These are phyloP conservation scores for Synchiropus splendidus DNA, from an alignment of 2,113 vertebrate genomes.

Conservation along the genomic window DNA sequence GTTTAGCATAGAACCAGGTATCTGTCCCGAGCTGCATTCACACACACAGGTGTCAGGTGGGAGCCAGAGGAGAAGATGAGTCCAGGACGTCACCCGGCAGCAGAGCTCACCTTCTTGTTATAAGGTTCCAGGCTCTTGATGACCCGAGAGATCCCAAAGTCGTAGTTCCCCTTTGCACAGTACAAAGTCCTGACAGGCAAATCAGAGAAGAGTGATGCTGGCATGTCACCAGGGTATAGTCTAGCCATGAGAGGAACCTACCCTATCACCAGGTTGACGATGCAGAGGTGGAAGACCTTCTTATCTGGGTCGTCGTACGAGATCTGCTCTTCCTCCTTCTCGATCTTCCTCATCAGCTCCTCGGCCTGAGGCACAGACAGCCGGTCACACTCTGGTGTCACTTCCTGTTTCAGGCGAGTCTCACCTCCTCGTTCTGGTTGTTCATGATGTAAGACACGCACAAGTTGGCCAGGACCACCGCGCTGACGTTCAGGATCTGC, in stretches of 20 bases:
- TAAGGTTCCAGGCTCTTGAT: conserved; percentile 96
- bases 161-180: conserved; percentile 93
- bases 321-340: conserved; percentile 90
- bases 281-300: conserved; percentile 91
- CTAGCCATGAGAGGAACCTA: conserved; percentile 26
- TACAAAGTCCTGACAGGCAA: conserved; percentile 76
- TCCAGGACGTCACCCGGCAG: background rate
- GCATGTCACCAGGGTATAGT: background rate
- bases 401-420: background rate
- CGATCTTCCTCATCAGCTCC: conserved; percentile 92
- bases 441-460: conserved; percentile 96
- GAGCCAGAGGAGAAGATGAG: background rate
- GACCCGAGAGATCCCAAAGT: conserved; percentile 92
- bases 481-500: conserved; percentile 85
- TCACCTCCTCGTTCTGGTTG: conserved; percentile 87
- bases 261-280: conserved; percentile 97
- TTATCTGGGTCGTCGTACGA: conserved; percentile 84
- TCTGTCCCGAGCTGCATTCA: conserved; percentile 77
- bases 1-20: conserved; percentile 95
- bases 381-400: background rate
- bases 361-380: conserved; percentile 64
- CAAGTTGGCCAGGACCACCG: conserved; percentile 89
- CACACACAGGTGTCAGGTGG: conserved; percentile 2
- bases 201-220: background rate
- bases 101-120: conserved; percentile 76